Conservation (phyloP, 2,797 vertebrate genomes). For the Pseudocheirus occidentalis region DNA sequence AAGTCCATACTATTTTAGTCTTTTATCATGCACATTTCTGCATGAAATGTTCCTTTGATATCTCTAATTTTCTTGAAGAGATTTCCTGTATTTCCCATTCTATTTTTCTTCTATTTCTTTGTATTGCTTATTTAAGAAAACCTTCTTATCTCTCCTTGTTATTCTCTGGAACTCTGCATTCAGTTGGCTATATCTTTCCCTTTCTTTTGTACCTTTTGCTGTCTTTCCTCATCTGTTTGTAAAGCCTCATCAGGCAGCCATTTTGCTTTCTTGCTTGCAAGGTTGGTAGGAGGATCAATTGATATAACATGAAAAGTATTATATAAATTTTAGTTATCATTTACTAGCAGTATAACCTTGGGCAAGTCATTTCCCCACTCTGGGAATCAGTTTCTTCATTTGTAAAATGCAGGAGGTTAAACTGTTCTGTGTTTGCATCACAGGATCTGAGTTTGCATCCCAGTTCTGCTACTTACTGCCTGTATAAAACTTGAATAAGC, state of each 20-base stretch:
- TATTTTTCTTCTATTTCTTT: neutral
- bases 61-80: neutral
- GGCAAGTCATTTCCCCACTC: neutral
- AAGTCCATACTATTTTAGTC: neutral
- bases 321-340: neutral
- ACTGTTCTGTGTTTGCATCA: neutral
- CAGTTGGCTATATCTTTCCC: neutral
- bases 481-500: neutral
- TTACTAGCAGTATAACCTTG: neutral
- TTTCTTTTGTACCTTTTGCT: neutral
- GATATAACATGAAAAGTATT: neutral
- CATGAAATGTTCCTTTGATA: neutral
- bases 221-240: neutral
- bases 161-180: neutral
- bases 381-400: neutral
- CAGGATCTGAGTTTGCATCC: neutral
- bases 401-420: neutral
- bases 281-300: neutral
- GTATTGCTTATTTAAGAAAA: neutral
- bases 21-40: neutral
- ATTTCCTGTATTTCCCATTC: neutral
- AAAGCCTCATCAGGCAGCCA: neutral
- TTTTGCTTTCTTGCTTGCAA: neutral
- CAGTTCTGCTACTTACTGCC: neutral
- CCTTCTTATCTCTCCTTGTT: neutral